Evolutionary conservation across 2,113 vertebrate genomes (phyloP), one percentile per base, ranked within the genome.

Genomic region (Rhinoptilus africanus): DNA sequence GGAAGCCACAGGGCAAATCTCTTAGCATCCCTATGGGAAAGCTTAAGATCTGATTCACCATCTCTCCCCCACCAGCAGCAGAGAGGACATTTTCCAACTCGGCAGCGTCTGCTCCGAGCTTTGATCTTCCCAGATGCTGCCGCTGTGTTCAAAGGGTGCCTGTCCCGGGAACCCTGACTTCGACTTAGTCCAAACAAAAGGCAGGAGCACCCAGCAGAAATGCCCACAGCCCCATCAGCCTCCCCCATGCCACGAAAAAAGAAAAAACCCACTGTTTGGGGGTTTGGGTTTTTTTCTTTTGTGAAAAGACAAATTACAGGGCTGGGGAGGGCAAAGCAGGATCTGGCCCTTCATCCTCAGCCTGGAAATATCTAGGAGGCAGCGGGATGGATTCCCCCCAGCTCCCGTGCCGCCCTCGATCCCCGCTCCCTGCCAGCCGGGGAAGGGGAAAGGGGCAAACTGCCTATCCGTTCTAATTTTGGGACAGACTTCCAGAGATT

Each of bases 121-220:
- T 97, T 97, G 97, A 97, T 97, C 95, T 96, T 68, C 75, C 78
- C 93, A 89, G 74, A 39, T 88, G 76, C 89, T 73, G 78, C 86
- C 76, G 71, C 67, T 57, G 41, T 7, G 35, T 56, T 79, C 75
- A 22, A 75, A n/a, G 11, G 14, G 57, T 39, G 81, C 48, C 80
- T 35, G 27, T 54, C 16, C 4, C 6, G 35, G 85, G 54, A 81
- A 11, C 66, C 34, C 62, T 35, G 69, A n/a, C 54, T 85, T 72
- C 3, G 2, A 41, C 11, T 51, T 14, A 5, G 9, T 14, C 2
- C 26, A 80, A 60, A 62, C 9, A 28, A 50, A 47, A 77, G 7
- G 39, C 56, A 54, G 74, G 39, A 73, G 8, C 28, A 9, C 34
- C 34, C 77, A 2, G 2, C 37, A 20, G 37, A 41, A 93, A 39